A percentile compares a stretch with the other conserved stretches of the same genome.
Conservation (phyloP, 2,113 vertebrate species). For the Hippopotamus amphibius region DNA sequence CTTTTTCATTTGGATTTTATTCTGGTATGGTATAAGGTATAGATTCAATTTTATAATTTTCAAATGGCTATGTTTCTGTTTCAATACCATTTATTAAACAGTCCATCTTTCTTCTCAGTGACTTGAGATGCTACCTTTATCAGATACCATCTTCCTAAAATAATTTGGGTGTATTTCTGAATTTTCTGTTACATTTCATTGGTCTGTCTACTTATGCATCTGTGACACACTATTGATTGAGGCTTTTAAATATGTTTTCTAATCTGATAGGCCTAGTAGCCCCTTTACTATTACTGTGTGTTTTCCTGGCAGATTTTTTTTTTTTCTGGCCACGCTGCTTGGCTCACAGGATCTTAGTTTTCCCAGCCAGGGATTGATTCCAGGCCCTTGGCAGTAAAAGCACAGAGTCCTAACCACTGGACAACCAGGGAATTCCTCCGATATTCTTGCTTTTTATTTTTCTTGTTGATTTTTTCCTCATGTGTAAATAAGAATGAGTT, state of each 20-base stretch:
- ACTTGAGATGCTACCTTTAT: neutral
- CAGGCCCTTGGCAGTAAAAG: neutral
- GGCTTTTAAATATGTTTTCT: neutral
- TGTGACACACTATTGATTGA: neutral
- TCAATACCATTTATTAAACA: neutral
- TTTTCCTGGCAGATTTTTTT: neutral
- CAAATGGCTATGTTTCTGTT: neutral
- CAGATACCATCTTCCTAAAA: neutral
- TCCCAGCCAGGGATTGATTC: neutral
- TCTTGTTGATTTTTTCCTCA: neutral
- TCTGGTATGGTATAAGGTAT: neutral
- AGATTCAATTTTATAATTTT: neutral
- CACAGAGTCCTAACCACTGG: neutral
- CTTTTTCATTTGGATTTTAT: neutral
- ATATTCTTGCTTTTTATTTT: conserved; percentile 13
- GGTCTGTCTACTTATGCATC: neutral
- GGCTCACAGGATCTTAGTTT: neutral
- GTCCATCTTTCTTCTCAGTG: neutral
- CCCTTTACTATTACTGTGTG: neutral
- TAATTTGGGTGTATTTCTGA: neutral
- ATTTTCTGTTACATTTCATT: neutral
- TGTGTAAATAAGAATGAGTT: conserved; percentile 3
- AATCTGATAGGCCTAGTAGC: neutral
- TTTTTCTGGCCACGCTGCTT: neutral
- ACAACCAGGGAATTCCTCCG: neutral